Evolutionary conservation across 2,797 vertebrate species (phyloP), one percentile per base, ranked within the genome.

Genomic region (Bradypodion pumilum): DNA sequence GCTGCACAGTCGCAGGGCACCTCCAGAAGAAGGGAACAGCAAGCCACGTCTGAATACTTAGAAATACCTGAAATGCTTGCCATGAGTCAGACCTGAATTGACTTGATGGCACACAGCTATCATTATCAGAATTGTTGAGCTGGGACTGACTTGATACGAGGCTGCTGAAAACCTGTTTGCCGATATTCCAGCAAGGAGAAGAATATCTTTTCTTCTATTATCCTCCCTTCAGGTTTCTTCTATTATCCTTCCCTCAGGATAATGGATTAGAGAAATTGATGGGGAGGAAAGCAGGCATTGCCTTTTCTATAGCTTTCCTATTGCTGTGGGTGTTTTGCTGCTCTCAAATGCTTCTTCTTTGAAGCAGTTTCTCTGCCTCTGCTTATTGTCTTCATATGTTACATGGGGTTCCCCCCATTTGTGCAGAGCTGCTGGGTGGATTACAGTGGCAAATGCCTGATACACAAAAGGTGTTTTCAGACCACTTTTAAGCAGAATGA

Each of bases 401-500:
- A 27, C 10, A 44, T 52, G 27, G 46, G 13, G 29, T 9, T 35
- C 59, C 37, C 37, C 70, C 35, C 3, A 42, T 25, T n/a, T 15
- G 37, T 59, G 2, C 6, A 44, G 2, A 59, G 7, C 1, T 37
- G 56, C 56, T 19, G 3, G 25, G 4, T 63, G 19, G 15, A 19
- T 49, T 65, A 15, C 27, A 69, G 4, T 8, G 25, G 4, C 32
- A 81, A 74, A 44, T 37, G 73, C 60, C 35, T 46, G 44, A 12
- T 83, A 80, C 81, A 65, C 68, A 85, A 59, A 63, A 74, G 66
- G 68, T 3, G 12, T 84, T 65, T 84, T 86, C 52, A 84, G 44
- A 89, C 85, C 81, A 77, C 62, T 88, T 81, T 90, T 87, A 77
- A 0, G 5, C 65, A 85, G 84, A 85, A 78, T 69, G 60, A 80